Base-by-base conservation (phyloP, 2,888 invertebrate species). In the Gortyna flavago region DNA sequence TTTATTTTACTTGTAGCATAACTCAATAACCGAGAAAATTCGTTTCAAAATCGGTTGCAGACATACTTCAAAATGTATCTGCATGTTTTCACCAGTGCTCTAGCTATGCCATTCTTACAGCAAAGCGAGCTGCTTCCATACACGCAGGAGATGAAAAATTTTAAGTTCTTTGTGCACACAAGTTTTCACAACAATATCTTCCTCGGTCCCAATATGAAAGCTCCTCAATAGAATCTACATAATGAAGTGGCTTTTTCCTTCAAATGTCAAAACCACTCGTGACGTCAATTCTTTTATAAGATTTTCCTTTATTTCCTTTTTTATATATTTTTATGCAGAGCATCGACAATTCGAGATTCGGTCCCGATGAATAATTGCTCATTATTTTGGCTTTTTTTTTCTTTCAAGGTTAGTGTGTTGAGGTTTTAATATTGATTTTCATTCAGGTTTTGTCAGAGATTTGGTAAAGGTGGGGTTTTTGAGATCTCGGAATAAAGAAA, bases 211-310 rank as follows among this genome's bases (percentile, higher is more conserved):
- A 65, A 74, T 84, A 81, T 79, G 81, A 78, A 77, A 69, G 61
- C 65, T 75, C 41, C 78, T 59, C 72, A 75, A 84, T 69, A 72
- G 71, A 84, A 88, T 89, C 66, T 82, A 83, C 83, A 86, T 84
- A 87, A 77, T 82, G 86, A 77, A 83, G 80, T 72, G 51, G 69
- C 73, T 64, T 75, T 79, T 84, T 83, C 78, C 85, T 78, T 84
- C 84, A 89, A 84, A 89, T 67, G 89, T 88, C 87, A 88, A 73
- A 75, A 84, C 76, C 90, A 91, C 69, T 82, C 81, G 73, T 86
- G 80, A 87, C 81, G 83, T 83, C 84, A 83, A 71, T 79, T 78
- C 81, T 87, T 80, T 62, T 81, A 76, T 72, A 79, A 77, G 80
- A 80, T 83, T 84, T 87, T 83, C 72, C 71, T 83, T 75, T 84